Percentiles rank a stretch among this genome's conserved stretches.
phyloP scores from a whole-genome alignment of 1,140 invertebrate species.

The Holcopasites calliopsidis region DNA sequence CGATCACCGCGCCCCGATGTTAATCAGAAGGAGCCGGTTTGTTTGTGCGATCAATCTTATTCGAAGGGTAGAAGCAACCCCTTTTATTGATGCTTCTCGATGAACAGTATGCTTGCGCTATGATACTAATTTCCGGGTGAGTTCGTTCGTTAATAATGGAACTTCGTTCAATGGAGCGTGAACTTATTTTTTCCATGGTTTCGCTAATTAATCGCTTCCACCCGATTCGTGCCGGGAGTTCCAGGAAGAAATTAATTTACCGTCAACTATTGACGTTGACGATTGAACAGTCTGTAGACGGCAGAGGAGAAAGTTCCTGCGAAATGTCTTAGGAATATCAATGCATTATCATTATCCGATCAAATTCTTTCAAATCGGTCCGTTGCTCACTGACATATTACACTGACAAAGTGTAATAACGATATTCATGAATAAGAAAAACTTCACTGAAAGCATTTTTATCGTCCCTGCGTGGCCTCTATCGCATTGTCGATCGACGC shows the following conservation, averaged over 20 bases:
- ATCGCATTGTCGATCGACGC: not conserved
- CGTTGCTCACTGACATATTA: too few species aligned
- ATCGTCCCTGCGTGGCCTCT: not conserved
- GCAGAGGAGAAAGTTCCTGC: too few species aligned
- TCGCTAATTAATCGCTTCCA: too few species aligned
- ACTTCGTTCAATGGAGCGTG: not conserved
- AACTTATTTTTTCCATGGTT: not conserved
- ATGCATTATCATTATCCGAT: too few species aligned
- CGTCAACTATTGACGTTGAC: too few species aligned
- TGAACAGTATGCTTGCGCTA: not conserved
- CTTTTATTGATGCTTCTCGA: not conserved
- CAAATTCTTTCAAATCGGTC: too few species aligned
- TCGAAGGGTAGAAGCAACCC: slow-evolving; percentile 1
- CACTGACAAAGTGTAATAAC: too few species aligned
- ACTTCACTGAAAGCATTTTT: too few species aligned
- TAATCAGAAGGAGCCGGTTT: slow-evolving; percentile 40
- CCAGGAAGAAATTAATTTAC: not conserved
- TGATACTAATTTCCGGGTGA: not conserved
- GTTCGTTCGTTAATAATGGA: not conserved
- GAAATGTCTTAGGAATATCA: too few species aligned
- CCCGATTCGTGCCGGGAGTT: not conserved
- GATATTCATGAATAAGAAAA: too few species aligned
- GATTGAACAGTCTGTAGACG: too few species aligned
- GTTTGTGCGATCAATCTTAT: slow-evolving; percentile 22
- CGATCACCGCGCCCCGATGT: slow-evolving; percentile 29